Evolutionary conservation across 2,797 vertebrate genomes (phyloP), one percentile per base, ranked within the genome.

Genomic region (Oophaga sylvatica): DNA sequence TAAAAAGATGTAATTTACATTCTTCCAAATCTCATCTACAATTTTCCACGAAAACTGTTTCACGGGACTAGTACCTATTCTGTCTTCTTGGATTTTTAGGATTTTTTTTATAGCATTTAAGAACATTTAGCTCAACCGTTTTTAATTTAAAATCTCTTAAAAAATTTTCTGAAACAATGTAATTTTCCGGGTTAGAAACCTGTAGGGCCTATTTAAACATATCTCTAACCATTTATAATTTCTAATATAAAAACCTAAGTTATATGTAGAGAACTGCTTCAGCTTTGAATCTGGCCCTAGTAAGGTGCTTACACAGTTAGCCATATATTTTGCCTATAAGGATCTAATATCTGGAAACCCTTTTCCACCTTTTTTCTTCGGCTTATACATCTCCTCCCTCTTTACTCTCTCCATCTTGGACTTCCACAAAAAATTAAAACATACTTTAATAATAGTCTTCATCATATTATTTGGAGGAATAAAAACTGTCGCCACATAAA

Each of bases 381-480:
- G 3, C n/a, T 53, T 76, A 53, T 76, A 76, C 5, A 76, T 0
- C 1, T 53, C 20, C 0, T 48, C 73, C 0, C 73, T 22, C 53
- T n/a, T 76, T 0, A 76, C 0, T 1, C 73, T 53, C 6, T 76
- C 73, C 45, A 53, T 53, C 13, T 76, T 76, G 0, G 41, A 22
- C 12, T 12, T 17, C 45, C 73, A 53, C 0, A 76, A 6, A 41
- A 41, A 41, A 41, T 41, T 41, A 41, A 41, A 41, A 41, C 3
- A 41, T 41, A 41, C 35, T 41, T 5, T 53, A 76, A 11, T n/a
- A 13, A 53, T 3, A 6, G 12, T 13, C 5, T 53, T 53, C 1
- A 53, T 11, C 0, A 53, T 4, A 0, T 4, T 12, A 13, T 3
- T 2, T 0, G 41, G 45, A 0, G 41, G 22, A 3, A 11, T 22